These are phyloP conservation scores for Labia minor DNA, from an alignment of 2,888 invertebrate species.

Conservation along the genomic window DNA sequence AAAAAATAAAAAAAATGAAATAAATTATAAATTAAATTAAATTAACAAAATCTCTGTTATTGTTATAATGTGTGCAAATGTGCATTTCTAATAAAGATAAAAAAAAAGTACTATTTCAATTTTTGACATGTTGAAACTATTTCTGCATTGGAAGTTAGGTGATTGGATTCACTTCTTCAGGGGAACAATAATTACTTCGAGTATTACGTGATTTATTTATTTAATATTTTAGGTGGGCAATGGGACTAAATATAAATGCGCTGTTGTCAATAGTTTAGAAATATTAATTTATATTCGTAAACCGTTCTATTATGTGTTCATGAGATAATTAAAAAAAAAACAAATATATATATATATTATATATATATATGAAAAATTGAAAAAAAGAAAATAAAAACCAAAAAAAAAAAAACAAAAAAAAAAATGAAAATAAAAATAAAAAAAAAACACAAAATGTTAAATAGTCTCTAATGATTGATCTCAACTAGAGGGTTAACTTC, in stretches of 20 bases:
- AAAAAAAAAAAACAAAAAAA: too few species aligned
- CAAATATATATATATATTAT: too few species aligned
- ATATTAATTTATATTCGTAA: slow-evolving; percentile 1
- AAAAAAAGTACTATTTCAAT: background rate
- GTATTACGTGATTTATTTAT: background rate
- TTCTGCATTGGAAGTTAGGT: slow-evolving; percentile 13
- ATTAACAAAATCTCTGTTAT: background rate
- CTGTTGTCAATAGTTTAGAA: background rate
- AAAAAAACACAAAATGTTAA: background rate
- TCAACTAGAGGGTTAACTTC: background rate
- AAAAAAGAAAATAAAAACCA: too few species aligned
- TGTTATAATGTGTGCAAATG: slow-evolving; percentile 1
- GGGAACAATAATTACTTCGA: slow-evolving; percentile 13
- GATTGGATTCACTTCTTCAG: background rate
- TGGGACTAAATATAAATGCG: background rate
- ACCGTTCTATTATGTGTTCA: slow-evolving; percentile 13
- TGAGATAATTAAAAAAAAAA: background rate
- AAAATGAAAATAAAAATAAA: too few species aligned
- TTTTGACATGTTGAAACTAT: slow-evolving; percentile 1
- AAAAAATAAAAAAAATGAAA: too few species aligned
- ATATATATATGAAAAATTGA: too few species aligned
- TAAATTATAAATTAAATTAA: too few species aligned
- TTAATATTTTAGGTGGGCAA: slow-evolving; percentile 6
- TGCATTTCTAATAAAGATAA: background rate
- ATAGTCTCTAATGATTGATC: background rate